Evolutionary conservation across 2,888 invertebrate genomes (phyloP).

Genomic region (Reticulitermes lucifugus): DNA sequence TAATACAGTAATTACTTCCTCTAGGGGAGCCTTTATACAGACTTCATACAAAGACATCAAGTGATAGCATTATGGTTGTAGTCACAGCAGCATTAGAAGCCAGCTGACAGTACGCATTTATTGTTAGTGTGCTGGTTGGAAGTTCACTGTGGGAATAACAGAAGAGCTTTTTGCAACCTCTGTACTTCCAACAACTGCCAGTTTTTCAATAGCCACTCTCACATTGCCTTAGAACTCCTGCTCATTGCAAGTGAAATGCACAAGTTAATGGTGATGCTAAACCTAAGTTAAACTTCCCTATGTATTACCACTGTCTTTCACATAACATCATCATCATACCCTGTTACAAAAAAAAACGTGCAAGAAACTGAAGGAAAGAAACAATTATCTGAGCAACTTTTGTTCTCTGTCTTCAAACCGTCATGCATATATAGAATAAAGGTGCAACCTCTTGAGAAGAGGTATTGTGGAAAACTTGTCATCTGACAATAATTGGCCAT

Average conservation of each 20-base stretch:
- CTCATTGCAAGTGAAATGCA: slow-evolving; percentile 30
- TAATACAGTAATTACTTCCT: background rate
- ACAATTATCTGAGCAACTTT: slow-evolving; percentile 24
- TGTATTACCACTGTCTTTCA: background rate
- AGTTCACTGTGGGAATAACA: background rate
- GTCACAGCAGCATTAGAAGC: slow-evolving; percentile 15
- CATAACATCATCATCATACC: background rate
- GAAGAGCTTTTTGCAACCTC: background rate
- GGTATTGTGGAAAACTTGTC: background rate
- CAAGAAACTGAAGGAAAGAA: background rate
- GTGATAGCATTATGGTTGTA: slow-evolving; percentile 2
- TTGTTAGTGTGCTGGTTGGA: slow-evolving; percentile 11
- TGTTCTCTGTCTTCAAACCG: slow-evolving; percentile 8
- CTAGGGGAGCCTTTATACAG: slow-evolving; percentile 32
- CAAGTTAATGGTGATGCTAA: background rate
- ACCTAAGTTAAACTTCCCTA: slow-evolving; percentile 9
- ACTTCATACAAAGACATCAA: slow-evolving; percentile 25
- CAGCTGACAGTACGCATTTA: background rate
- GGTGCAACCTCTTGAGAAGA: background rate
- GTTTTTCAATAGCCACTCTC: slow-evolving; percentile 31
- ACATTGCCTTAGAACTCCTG: slow-evolving; percentile 38
- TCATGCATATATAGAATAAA: background rate
- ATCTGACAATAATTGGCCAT: background rate
- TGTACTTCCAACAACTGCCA: slow-evolving; percentile 32
- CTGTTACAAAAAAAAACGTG: background rate